These are phyloP conservation scores for Schizotus pectinicornis DNA, from an alignment of 2,888 invertebrate species.

Conservation along the genomic window DNA sequence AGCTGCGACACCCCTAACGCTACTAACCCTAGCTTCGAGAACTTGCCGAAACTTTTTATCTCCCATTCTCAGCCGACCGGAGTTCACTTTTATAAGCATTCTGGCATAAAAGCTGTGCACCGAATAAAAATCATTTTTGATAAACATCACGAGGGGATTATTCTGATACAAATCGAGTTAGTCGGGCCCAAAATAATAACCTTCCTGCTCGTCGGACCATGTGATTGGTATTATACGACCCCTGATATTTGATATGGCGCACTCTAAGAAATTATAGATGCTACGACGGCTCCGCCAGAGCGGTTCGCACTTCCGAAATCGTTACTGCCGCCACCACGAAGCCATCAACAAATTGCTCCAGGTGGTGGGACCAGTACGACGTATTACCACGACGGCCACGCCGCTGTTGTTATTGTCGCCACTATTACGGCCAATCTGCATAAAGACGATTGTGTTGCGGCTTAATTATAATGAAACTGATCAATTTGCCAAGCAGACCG, in stretches of 20 bases:
- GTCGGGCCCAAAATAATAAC: conserved; percentile 54
- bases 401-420: too few relatives aligned
- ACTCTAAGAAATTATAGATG: conserved; percentile 28
- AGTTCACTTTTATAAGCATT: conserved; percentile 20
- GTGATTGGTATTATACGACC: conserved; percentile 53
- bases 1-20: neutral
- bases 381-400: conserved; percentile 10
- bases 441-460: conserved; percentile 33
- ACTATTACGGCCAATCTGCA: too few relatives aligned
- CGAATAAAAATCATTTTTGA: conserved; percentile 47
- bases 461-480: conserved; percentile 47
- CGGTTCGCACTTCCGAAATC: conserved; percentile 14
- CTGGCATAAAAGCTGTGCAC: conserved; percentile 33
- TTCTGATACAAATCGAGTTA: conserved; percentile 54
- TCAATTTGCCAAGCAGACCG: conserved; percentile 47
- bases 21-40: conserved; percentile 13
- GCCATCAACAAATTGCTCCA: neutral
- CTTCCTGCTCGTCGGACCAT: conserved; percentile 53
- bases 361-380: neutral
- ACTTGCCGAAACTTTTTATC: conserved; percentile 21
- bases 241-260: conserved; percentile 27
- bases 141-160: conserved; percentile 49
- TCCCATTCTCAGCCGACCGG: conserved; percentile 15
- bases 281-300: conserved; percentile 1
- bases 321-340: neutral